phyloP scores from a whole-genome alignment of 2,888 invertebrate species.

The Automeris io region DNA sequence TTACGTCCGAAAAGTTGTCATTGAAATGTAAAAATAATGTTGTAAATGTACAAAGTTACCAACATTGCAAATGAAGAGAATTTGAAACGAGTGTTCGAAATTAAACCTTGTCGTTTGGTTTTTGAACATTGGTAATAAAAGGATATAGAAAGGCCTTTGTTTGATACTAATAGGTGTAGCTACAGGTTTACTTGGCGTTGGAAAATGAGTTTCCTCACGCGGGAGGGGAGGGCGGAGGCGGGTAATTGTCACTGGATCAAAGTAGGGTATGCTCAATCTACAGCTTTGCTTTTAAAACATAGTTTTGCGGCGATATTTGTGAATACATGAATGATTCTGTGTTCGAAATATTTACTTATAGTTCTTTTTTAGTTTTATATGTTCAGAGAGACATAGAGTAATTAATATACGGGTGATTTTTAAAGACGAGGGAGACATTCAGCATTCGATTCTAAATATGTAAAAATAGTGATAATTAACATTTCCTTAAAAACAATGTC shows the following conservation, averaged over 20 bases:
- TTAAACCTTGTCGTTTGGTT: neutral
- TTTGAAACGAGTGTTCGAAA: neutral
- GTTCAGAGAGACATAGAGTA: too few relatives aligned
- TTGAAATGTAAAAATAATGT: neutral
- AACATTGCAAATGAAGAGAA: neutral
- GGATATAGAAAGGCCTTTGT: slow-evolving; percentile 24
- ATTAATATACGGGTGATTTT: too few relatives aligned
- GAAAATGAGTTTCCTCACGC: slow-evolving; percentile 71
- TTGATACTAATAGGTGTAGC: slow-evolving; percentile 61
- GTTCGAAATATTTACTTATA: too few relatives aligned
- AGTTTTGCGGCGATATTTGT: too few relatives aligned
- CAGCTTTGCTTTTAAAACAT: too few relatives aligned
- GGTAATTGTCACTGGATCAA: slow-evolving; percentile 63
- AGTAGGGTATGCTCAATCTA: slow-evolving; percentile 49
- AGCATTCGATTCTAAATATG: too few relatives aligned
- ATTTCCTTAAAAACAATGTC: too few relatives aligned
- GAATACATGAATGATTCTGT: too few relatives aligned
- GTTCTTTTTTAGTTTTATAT: too few relatives aligned
- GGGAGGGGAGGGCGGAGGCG: slow-evolving; percentile 27
- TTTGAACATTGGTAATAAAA: neutral
- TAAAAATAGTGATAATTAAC: too few relatives aligned
- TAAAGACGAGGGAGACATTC: too few relatives aligned
- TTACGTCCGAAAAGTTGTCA: slow-evolving; percentile 9
- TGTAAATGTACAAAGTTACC: neutral
- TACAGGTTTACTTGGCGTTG: slow-evolving; percentile 61